Base-by-base conservation (phyloP, 2,113 vertebrate species). In the Atractosteus spatula region DNA sequence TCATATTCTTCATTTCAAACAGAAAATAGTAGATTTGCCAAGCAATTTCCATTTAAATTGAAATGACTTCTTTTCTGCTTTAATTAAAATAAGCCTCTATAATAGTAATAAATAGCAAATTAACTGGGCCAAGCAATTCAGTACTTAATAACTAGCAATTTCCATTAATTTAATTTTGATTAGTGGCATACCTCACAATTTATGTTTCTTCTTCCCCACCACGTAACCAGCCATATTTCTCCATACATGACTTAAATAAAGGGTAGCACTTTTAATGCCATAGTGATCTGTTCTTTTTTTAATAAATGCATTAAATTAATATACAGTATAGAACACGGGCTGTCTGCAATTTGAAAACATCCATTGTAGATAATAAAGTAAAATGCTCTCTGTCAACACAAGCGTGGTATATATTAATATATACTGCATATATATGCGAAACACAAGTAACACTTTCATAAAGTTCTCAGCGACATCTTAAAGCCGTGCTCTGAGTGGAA, bases 91-190 rank as follows among this genome's bases (percentile, higher is more conserved):
- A 70, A 57, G 29, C 7, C 10, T 55, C 0, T 41, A 70, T 59
- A 57, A 70, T 57, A 13, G 55, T 57, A 41, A 59, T 59, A 56
- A 55, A 70, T 7, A 42, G 68, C 3, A 56, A 29, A 70, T 57
- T 12, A 43, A 56, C 68, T 57, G 14, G 14, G 5, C 29, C 54
- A 57, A 41, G 68, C 51, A 69, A 69, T 70, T n/a, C 68, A 43
- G 55, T 13, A n/a, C 55, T 70, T 70, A 55, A 70, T 59, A 70
- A 70, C 68, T 70, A 43, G 29, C 55, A 17, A 70, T 59, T 57
- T 70, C 47, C 68, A 70, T 55, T 68, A 70, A 42, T 70, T 70
- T 54, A 54, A 70, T 55, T 70, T 65, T 65, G 62, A 65, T 65
- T 65, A 16, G 62, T 65, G 62, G 17, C 62, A 41, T 62, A 3